Percentiles rank a stretch among this genome's conserved stretches.
phyloP scores from a whole-genome alignment of 2,888 invertebrate genomes.

The Protophormia terraenovae region DNA sequence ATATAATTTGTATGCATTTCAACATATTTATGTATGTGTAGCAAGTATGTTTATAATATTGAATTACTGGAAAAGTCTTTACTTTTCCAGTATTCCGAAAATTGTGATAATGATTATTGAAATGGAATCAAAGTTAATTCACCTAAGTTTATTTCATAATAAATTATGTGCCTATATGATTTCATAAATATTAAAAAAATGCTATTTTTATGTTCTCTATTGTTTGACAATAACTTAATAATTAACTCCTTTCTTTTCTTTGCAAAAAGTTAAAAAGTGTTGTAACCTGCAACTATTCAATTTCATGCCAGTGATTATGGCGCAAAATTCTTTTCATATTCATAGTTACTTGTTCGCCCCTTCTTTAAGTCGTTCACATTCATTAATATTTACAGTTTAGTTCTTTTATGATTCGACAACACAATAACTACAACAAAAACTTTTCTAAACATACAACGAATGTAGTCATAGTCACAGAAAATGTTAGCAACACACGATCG shows the following conservation, averaged over 20 bases:
- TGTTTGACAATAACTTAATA: not conserved
- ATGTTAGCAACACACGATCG: conserved; percentile 6
- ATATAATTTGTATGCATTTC: no score
- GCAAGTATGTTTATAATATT: no score
- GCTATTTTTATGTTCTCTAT: not conserved
- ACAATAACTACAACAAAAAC: not conserved
- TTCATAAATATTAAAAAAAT: no score
- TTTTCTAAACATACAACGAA: not conserved
- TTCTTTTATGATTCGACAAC: conserved; percentile 13
- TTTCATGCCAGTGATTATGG: conserved; percentile 55
- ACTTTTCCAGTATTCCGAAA: no score
- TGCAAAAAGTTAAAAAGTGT: conserved; percentile 18
- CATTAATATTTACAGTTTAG: conserved; percentile 64
- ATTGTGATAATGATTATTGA: no score
- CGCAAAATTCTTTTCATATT: conserved; percentile 29
- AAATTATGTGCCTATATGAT: no score
- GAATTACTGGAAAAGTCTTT: no score
- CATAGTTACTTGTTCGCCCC: not conserved
- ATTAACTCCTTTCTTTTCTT: not conserved
- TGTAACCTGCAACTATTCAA: conserved; percentile 49
- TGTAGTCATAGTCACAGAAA: not conserved
- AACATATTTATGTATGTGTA: no score
- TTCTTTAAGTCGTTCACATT: conserved; percentile 56
- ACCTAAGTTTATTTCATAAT: no score
- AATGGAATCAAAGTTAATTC: no score